Conservation (phyloP, 2,113 vertebrate genomes). For the Phaethon lepturus region DNA sequence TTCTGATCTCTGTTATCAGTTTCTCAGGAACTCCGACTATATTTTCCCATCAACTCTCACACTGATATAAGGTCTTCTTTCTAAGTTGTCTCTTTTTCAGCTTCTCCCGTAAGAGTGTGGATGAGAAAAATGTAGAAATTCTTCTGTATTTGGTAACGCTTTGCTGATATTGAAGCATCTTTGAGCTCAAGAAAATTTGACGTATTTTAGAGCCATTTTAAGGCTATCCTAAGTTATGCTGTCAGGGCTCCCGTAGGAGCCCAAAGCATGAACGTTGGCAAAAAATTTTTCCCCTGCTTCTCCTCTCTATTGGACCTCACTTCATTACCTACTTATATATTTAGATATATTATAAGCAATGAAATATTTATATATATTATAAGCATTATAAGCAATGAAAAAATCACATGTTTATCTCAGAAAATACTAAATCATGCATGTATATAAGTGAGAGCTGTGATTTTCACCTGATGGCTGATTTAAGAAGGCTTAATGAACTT, state of each 20-base stretch:
- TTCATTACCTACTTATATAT: neutral
- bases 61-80: neutral
- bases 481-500: neutral
- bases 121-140: neutral
- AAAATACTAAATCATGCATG: neutral
- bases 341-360: neutral
- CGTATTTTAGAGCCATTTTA: neutral
- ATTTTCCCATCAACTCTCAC: neutral
- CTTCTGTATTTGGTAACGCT: neutral
- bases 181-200: neutral
- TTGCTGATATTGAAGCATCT: neutral
- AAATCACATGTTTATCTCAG: neutral
- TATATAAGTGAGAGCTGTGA: neutral
- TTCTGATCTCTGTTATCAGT: neutral
- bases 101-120: neutral
- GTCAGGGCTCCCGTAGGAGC: neutral
- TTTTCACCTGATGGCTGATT: neutral
- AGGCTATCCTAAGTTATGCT: neutral
- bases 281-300: neutral
- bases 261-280: neutral
- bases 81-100: neutral
- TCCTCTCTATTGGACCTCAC: neutral
- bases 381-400: neutral
- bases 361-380: neutral
- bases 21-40: neutral